These are phyloP conservation scores for Melieria picta DNA, from an alignment of 2,888 invertebrate species.

Conservation along the genomic window DNA sequence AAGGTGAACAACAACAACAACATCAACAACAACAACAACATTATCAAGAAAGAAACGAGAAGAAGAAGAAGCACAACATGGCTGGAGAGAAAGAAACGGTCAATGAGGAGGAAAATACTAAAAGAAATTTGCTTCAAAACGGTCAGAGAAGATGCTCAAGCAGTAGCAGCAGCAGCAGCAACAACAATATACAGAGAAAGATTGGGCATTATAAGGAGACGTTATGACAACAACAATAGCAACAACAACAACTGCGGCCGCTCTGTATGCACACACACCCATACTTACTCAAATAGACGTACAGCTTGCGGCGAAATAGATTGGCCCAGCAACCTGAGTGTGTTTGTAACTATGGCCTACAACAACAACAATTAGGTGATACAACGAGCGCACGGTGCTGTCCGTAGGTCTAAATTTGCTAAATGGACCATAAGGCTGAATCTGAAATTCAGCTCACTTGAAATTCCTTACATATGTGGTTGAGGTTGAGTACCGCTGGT, in stretches of 20 bases:
- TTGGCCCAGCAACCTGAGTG: too few relatives aligned
- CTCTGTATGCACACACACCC: not conserved
- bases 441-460: too few relatives aligned
- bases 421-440: too few relatives aligned
- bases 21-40: slow-evolving; percentile 3
- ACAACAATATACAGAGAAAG: slow-evolving; percentile 16
- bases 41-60: not conserved
- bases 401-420: too few relatives aligned
- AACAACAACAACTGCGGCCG: not conserved
- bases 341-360: too few relatives aligned
- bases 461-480: too few relatives aligned
- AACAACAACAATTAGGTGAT: too few relatives aligned
- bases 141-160: slow-evolving; percentile 2
- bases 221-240: not conserved
- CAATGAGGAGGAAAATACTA: slow-evolving; percentile 20
- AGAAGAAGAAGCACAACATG: not conserved
- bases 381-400: too few relatives aligned
- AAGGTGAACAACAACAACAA: not conserved
- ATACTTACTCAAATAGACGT: not conserved
- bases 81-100: slow-evolving; percentile 2
- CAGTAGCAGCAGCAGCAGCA: slow-evolving; percentile 1
- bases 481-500: too few relatives aligned
- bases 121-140: not conserved
- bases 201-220: slow-evolving; percentile 20
- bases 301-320: not conserved